Base-by-base conservation (phyloP, 2,113 vertebrate genomes). In the Microcebus ravelobensis region DNA sequence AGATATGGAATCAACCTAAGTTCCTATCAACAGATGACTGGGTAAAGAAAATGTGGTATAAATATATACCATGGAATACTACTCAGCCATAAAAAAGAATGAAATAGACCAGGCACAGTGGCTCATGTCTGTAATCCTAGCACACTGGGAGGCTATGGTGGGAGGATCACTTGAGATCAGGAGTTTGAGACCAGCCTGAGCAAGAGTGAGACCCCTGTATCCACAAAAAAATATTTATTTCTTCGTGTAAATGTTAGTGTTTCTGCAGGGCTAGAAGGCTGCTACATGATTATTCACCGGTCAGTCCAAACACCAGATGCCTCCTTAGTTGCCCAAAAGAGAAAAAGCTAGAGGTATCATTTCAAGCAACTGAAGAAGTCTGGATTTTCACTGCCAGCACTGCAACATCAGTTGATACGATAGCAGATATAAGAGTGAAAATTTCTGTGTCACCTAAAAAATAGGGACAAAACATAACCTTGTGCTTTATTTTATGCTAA, bases 381-480 rank as follows among this genome's bases (percentile, higher is more conserved):
- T 70, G 42, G 25, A 34, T 93, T 87, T 94, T 68, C 31, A 81
- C 48, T 65, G 57, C 9, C 67, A 94, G 65, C n/a, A 85, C 0
- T 20, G 34, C 36, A 82, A n/a, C 83, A 94, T 79, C 68, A 27
- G 36, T 31, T 92, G 57, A 86, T 85, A 92, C 63, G 70, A 39
- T 17, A 73, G 14, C 34, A 93, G 68, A 70, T 36, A 17, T 55
- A 65, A 8, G 42, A 21, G 34, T 34, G 27, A 42, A 74, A 48
- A 92, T 36, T 45, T 39, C 92, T 50, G 20, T 23, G 84, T 87
- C 17, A 87, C 48, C 63, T 97, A 63, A 96, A 55, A 87, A 90
- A 91, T 29, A 65, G 85, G 77, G 15, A 74, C 13, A 80, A 94
- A 95, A 70, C 68, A 87, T 29, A 90, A 90, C 59, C 67, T 34